Evolutionary conservation across 2,113 vertebrate genomes (phyloP).

Genomic region (Dryoscopus gambensis): DNA sequence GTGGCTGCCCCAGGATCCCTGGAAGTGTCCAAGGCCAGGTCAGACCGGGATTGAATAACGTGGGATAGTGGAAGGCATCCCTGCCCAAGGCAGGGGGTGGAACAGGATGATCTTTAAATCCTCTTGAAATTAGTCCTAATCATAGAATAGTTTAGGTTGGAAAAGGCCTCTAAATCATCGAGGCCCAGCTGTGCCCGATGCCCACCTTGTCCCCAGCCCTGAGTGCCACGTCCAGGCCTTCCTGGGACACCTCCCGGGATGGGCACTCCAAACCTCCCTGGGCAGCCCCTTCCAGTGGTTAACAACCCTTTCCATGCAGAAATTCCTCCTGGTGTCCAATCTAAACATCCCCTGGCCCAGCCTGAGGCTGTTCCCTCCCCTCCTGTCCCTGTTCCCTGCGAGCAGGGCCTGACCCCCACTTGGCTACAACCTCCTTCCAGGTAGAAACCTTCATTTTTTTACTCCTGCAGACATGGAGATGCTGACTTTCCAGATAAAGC

Average conservation of each 20-base stretch:
- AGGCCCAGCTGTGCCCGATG: fast-evolving
- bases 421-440: background rate
- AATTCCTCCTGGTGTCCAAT: background rate
- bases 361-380: background rate
- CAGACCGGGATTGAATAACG: background rate
- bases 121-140: background rate
- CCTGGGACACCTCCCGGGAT: background rate
- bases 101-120: background rate
- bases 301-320: fast-evolving
- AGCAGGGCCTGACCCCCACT: background rate
- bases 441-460: background rate
- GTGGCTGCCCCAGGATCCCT: background rate
- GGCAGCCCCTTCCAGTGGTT: background rate
- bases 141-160: background rate
- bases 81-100: background rate
- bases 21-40: background rate
- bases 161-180: fast-evolving
- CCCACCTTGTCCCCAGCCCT: background rate
- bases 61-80: background rate
- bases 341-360: background rate
- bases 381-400: background rate
- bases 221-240: background rate
- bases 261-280: background rate
- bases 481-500: background rate
- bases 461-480: background rate